Evolutionary conservation across 2,113 vertebrate species (phyloP).

Genomic region (Phaethornis superciliosus): DNA sequence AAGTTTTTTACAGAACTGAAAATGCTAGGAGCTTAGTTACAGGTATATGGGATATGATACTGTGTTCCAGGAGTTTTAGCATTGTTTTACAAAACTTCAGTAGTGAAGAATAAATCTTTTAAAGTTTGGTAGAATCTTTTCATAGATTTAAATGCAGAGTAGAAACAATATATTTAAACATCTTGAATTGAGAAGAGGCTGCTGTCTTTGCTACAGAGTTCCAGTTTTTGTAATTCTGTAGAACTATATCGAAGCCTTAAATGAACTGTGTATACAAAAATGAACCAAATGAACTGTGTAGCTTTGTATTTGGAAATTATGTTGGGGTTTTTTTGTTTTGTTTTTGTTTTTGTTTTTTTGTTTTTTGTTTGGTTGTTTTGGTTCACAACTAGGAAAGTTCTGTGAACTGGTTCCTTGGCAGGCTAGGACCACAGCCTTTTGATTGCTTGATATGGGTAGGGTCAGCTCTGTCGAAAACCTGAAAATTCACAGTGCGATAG

Average conservation of each 20-base stretch:
- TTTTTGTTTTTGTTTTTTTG: no score
- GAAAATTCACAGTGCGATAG: neutral
- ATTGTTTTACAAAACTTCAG: neutral
- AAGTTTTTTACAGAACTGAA: neutral
- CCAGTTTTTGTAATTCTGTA: constrained; percentile 6
- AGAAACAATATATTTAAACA: neutral
- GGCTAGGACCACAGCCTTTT: neutral
- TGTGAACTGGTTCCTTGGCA: neutral
- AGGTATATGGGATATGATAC: neutral
- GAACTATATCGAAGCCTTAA: neutral
- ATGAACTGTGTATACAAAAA: constrained; percentile 3
- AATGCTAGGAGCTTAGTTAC: neutral
- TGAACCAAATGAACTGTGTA: neutral
- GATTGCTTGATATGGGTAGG: neutral
- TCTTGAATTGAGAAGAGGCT: constrained; percentile 1
- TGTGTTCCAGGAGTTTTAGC: neutral
- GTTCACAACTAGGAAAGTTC: neutral
- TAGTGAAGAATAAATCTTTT: neutral
- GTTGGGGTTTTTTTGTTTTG: neutral
- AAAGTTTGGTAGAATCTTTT: neutral
- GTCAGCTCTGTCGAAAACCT: neutral
- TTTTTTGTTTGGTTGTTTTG: neutral
- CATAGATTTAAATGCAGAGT: neutral
- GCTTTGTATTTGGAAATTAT: neutral
- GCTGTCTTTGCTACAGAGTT: neutral